Conservation (phyloP, 2,113 vertebrate species). For the Rynchops niger region DNA sequence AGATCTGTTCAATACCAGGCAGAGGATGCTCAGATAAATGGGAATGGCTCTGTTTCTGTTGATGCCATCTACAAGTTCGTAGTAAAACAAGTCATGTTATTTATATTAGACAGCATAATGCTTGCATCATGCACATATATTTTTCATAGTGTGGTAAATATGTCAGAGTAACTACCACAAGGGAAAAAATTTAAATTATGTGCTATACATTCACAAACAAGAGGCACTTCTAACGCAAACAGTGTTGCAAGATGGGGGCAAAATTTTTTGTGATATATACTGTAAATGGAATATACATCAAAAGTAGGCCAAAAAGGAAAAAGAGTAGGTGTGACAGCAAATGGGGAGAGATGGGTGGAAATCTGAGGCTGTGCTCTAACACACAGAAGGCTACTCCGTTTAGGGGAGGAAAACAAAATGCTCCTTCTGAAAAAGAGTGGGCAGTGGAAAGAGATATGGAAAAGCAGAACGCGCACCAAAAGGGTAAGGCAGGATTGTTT, state of each 20-base stretch:
- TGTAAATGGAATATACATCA: neutral
- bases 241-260: neutral
- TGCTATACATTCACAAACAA: neutral
- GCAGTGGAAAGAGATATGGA: neutral
- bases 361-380: neutral
- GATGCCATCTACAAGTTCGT: neutral
- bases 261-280: neutral
- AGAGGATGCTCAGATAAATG: neutral
- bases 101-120: neutral
- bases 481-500: neutral
- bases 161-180: neutral
- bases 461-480: conserved; percentile 21
- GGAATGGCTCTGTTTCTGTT: neutral
- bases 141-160: neutral
- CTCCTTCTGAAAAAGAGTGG: neutral
- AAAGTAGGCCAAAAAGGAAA: conserved; percentile 19
- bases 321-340: neutral
- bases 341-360: neutral
- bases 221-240: neutral
- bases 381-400: neutral
- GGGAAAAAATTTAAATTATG: neutral
- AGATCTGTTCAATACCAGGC: neutral
- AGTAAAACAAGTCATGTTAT: neutral
- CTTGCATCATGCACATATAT: neutral
- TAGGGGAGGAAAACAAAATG: neutral